These are phyloP conservation scores for Heliconius eleuchia DNA, from an alignment of 1,140 invertebrate genomes.

Conservation along the genomic window DNA sequence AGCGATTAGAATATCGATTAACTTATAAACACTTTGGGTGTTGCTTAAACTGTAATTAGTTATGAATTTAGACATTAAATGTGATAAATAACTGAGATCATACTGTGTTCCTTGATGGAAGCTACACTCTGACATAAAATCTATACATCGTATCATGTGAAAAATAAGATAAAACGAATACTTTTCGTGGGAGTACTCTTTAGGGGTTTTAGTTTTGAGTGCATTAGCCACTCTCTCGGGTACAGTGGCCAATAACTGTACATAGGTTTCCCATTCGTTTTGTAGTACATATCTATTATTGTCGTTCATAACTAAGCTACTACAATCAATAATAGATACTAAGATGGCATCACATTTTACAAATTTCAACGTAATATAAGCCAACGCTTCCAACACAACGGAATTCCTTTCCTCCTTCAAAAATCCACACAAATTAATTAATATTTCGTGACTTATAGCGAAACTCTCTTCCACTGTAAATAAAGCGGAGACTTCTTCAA, in stretches of 20 bases:
- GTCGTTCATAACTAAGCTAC: constrained; percentile 27
- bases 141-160: constrained; percentile 83
- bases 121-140: constrained; percentile 81
- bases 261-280: constrained; percentile 79
- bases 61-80: constrained; percentile 84
- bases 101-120: constrained; percentile 62
- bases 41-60: constrained; percentile 78
- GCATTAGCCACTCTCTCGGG: constrained; percentile 87
- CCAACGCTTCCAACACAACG: constrained; percentile 56
- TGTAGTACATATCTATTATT: constrained; percentile 32
- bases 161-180: constrained; percentile 83
- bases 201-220: constrained; percentile 79
- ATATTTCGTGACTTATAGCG: constrained; percentile 77
- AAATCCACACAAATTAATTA: constrained; percentile 73
- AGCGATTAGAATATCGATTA: constrained; percentile 68
- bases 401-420: constrained; percentile 72
- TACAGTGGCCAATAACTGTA: constrained; percentile 85
- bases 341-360: constrained; percentile 83
- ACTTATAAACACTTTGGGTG: constrained; percentile 64
- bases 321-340: constrained; percentile 72
- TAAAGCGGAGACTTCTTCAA: constrained; percentile 63
- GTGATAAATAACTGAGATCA: constrained; percentile 78
- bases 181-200: constrained; percentile 82
- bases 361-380: constrained; percentile 76
- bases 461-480: constrained; percentile 82